phyloP scores from a whole-genome alignment of 2,113 vertebrate species.

The Bothrops jararaca region DNA sequence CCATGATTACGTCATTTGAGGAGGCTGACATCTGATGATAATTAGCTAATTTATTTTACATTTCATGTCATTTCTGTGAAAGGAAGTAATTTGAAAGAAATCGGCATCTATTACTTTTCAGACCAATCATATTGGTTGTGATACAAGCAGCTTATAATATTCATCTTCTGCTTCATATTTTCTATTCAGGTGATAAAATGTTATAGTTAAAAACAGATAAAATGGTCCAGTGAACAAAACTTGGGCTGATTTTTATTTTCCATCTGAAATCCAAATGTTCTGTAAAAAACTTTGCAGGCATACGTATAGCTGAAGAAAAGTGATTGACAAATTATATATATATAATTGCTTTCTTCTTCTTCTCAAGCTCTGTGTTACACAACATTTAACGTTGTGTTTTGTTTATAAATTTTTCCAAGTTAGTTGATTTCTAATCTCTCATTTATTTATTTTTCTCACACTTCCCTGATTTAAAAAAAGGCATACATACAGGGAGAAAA shows the following conservation, averaged over 20 bases:
- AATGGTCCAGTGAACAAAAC: constrained; percentile 20
- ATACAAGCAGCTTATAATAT: constrained; percentile 37
- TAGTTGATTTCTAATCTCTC: constrained; percentile 20
- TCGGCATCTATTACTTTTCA: constrained; percentile 51
- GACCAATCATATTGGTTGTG: constrained; percentile 25
- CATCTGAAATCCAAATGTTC: constrained; percentile 20
- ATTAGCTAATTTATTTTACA: constrained; percentile 66
- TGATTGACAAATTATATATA: constrained; percentile 40
- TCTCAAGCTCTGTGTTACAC: constrained; percentile 32
- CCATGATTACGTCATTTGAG: constrained; percentile 51
- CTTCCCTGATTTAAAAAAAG: constrained; percentile 1
- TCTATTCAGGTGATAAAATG: not conserved
- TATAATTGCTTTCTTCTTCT: constrained; percentile 28
- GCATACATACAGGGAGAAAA: not conserved
- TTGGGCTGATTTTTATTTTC: constrained; percentile 34
- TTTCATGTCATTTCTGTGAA: constrained; percentile 46
- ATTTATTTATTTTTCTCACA: not conserved
- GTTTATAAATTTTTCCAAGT: constrained; percentile 35
- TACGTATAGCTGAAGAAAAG: constrained; percentile 35
- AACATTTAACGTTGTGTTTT: constrained; percentile 31
- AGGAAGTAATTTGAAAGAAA: constrained; percentile 44
- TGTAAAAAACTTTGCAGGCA: constrained; percentile 28
- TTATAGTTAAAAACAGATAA: constrained; percentile 15
- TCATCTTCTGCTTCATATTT: constrained; percentile 27
- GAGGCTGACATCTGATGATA: constrained; percentile 54